These are phyloP conservation scores for Rapana venosa DNA, from an alignment of 2,888 invertebrate genomes.

Conservation along the genomic window DNA sequence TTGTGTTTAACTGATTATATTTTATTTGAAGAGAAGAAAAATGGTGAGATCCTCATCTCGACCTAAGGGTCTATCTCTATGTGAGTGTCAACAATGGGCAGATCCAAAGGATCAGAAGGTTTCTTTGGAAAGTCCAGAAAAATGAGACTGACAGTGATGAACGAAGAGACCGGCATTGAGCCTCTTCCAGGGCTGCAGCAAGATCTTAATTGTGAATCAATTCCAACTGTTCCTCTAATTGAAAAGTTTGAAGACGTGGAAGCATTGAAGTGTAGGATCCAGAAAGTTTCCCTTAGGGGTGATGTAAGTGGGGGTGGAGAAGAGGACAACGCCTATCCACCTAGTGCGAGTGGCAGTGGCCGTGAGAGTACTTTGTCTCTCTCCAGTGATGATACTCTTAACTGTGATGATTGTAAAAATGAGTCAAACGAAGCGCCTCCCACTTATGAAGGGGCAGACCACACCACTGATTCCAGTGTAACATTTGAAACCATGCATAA, in stretches of 20 bases:
- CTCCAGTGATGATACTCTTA: constrained; percentile 49
- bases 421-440: constrained; percentile 20
- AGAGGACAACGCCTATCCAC: constrained; percentile 13
- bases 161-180: constrained; percentile 49
- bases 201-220: constrained; percentile 24
- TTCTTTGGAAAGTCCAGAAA: constrained; percentile 40
- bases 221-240: constrained; percentile 36
- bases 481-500: constrained; percentile 15
- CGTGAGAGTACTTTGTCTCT: constrained; percentile 44
- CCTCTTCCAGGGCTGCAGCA: constrained; percentile 42
- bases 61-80: constrained; percentile 24
- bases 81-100: constrained; percentile 50
- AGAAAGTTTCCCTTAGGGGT: constrained; percentile 12
- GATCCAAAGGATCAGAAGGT: constrained; percentile 25
- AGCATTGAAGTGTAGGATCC: constrained; percentile 57
- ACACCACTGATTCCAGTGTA: background rate
- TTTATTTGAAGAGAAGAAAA: constrained; percentile 35
- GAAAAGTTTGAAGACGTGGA: constrained; percentile 60
- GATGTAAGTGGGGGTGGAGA: constrained; percentile 19
- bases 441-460: constrained; percentile 9
- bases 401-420: constrained; percentile 42
- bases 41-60: constrained; percentile 32
- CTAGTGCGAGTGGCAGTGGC: constrained; percentile 23
- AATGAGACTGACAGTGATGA: constrained; percentile 57
- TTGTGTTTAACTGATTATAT: constrained; percentile 25